Evolutionary conservation across 2,888 invertebrate species (phyloP), one percentile per base, ranked within the genome.

Genomic region (Eutolmus rufibarbis): DNA sequence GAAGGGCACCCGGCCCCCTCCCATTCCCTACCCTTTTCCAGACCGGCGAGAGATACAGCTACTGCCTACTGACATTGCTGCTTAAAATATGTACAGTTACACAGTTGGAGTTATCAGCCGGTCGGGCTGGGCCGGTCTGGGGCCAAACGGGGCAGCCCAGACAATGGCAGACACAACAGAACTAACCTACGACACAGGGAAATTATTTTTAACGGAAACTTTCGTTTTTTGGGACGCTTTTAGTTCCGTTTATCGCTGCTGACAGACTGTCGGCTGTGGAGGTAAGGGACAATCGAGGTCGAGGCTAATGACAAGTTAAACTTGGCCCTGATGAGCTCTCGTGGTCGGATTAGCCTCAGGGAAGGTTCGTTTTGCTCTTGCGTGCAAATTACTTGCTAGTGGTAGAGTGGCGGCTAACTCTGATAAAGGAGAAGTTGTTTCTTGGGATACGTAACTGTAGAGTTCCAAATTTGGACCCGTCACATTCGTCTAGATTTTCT

Each of bases 161-260:
- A 86, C 86, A 86, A 37, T 76, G 46, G 28, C 77, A 86, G 86
- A 86, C 86, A 86, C 23, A 86, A 86, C 86, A 86, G 46, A 86
- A 86, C 86, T 86, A 86, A 86, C 86, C 86, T 86, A 77, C 77
- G 85, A 28, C 76, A 31, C 86, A 86, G 77, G 74, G 51, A 77
- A 86, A 86, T 86, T 86, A 77, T 86, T 77, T 86, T 86, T 85
- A 85, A 43, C 85, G 85, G 66, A 85, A 85, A 85, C 74, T 74
- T 85, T 85, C 85, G 74, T 85, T 85, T 84, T 84, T 82, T 51
- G 85, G 74, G 85, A 85, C 46, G 74, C n/a, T 74, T 85, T 74
- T 85, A 85, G 85, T 85, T 74, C 74, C 74, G 85, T 74, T 74
- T 74, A 43, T 85, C 34, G 85, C 46, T 23, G 12, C 37, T 66